These are phyloP conservation scores for Schizopygopsis pylzovi DNA, from an alignment of 2,797 vertebrate genomes.

Conservation along the genomic window DNA sequence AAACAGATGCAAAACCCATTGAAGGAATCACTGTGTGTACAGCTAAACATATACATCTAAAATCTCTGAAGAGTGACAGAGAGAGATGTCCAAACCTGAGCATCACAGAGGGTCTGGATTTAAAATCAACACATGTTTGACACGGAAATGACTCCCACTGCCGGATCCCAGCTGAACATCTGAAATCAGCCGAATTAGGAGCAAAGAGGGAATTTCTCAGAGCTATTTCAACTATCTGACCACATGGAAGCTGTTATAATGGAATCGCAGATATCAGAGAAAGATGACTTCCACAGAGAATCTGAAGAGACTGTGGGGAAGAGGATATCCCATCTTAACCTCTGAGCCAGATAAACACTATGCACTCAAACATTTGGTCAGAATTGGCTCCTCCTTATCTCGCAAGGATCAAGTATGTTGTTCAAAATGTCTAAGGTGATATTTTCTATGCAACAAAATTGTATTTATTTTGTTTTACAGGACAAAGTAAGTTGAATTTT, in stretches of 20 bases:
- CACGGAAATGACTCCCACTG: constrained; percentile 48
- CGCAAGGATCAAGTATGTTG: neutral
- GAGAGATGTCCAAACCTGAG: constrained; percentile 20
- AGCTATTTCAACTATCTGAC: constrained; percentile 67
- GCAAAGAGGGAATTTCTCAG: constrained; percentile 65
- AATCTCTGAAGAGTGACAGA: constrained; percentile 18
- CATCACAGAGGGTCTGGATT: constrained; percentile 59
- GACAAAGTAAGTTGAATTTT: neutral
- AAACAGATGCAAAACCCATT: constrained; percentile 54
- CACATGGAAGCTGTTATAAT: constrained; percentile 68
- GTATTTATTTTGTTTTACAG: neutral
- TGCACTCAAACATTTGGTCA: neutral
- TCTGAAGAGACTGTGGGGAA: constrained; percentile 9
- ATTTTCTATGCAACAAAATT: neutral
- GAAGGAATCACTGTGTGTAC: constrained; percentile 6
- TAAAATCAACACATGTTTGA: constrained; percentile 59
- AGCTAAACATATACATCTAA: constrained; percentile 44
- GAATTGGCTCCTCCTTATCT: neutral
- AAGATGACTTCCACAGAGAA: constrained; percentile 64
- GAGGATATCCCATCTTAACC: constrained; percentile 31
- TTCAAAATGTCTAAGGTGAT: neutral
- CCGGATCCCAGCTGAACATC: constrained; percentile 55
- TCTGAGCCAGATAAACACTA: constrained; percentile 6
- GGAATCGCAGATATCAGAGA: constrained; percentile 47
- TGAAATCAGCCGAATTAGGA: constrained; percentile 67